Percentiles rank a stretch among this genome's conserved stretches.
These are phyloP conservation scores for Zootoca vivipara DNA, from an alignment of 2,113 vertebrate species.

Conservation along the genomic window DNA sequence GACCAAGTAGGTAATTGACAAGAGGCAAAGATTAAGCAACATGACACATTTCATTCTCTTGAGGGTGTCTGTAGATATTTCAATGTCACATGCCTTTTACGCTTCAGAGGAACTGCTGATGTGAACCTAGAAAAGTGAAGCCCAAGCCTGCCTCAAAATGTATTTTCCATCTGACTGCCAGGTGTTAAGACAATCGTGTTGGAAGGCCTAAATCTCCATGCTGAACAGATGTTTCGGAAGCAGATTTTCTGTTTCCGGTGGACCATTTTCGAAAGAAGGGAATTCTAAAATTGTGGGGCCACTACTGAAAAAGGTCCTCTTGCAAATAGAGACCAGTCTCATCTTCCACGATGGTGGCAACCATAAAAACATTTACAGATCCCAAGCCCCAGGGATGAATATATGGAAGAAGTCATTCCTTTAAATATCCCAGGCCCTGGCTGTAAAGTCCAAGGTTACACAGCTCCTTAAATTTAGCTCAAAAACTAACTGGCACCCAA, in stretches of 20 bases:
- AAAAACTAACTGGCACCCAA: background rate
- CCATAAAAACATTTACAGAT: background rate
- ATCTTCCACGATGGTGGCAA: background rate
- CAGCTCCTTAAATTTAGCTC: background rate
- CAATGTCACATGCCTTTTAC: background rate
- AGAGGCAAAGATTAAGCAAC: background rate
- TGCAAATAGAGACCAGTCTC: background rate
- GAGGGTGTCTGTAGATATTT: background rate
- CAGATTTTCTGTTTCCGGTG: background rate
- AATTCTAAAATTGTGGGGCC: background rate
- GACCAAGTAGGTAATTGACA: slow-evolving; percentile 79
- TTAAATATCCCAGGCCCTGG: background rate
- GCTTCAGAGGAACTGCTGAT: background rate
- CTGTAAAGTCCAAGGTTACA: background rate
- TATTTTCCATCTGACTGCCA: background rate
- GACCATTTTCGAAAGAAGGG: background rate
- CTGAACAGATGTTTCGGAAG: background rate
- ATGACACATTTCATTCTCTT: background rate
- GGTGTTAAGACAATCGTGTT: background rate
- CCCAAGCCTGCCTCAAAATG: background rate
- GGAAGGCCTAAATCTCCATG: too few species aligned
- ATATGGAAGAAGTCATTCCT: background rate
- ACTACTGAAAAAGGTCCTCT: background rate
- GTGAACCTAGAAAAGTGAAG: background rate
- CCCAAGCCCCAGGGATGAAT: background rate